Percentiles rank a stretch among this genome's conserved stretches.
These are phyloP conservation scores for Rhinoptilus africanus DNA, from an alignment of 2,113 vertebrate genomes.

Conservation along the genomic window DNA sequence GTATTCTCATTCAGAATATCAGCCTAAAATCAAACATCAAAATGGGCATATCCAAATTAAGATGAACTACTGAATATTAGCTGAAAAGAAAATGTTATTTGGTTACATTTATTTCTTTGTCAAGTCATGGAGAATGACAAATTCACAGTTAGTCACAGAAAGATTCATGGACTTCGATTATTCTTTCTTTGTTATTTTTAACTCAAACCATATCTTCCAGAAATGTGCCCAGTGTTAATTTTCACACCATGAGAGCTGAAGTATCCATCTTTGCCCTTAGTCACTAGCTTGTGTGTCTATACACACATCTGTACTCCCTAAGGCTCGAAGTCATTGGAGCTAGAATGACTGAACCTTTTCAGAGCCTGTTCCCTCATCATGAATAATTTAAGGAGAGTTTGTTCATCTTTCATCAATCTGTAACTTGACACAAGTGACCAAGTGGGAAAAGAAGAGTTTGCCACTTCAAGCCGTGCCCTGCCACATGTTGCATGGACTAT, in stretches of 20 bases:
- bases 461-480: neutral
- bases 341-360: neutral
- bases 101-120: neutral
- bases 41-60: neutral
- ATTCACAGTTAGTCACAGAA: neutral
- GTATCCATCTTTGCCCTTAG: neutral
- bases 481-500: neutral
- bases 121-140: neutral
- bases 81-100: neutral
- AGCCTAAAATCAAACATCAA: neutral
- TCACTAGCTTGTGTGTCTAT: neutral
- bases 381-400: neutral
- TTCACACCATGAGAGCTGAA: neutral
- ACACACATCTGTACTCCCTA: fast-evolving
- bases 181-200: neutral
- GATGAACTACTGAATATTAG: neutral
- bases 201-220: neutral
- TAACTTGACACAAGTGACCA: neutral
- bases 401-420: neutral
- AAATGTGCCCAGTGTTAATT: neutral
- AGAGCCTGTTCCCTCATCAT: neutral
- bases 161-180: neutral
- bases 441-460: neutral
- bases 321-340: neutral
- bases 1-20: neutral